phyloP scores from a whole-genome alignment of 1,140 invertebrate species.

The Drosophila lacertosa region DNA sequence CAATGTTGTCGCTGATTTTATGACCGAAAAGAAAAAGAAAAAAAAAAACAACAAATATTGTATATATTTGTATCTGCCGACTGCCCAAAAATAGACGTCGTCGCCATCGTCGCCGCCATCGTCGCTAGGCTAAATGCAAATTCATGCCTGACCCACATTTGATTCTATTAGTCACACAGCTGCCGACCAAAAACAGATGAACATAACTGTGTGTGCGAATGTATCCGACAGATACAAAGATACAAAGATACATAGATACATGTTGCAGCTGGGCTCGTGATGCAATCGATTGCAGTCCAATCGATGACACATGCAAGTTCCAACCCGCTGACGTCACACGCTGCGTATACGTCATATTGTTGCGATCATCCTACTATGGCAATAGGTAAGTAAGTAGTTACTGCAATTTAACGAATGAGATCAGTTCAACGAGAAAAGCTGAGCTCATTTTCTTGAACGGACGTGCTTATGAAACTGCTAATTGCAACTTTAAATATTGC shows the following conservation, averaged over 20 bases:
- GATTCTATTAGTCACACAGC: slow-evolving; percentile 73
- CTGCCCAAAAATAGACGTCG: slow-evolving; percentile 61
- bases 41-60: slow-evolving; percentile 57
- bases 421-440: slow-evolving; percentile 11
- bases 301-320: slow-evolving; percentile 68
- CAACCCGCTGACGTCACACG: slow-evolving; percentile 60
- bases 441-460: slow-evolving; percentile 14
- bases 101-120: slow-evolving; percentile 5
- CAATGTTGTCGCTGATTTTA: slow-evolving; percentile 74
- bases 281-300: slow-evolving; percentile 52
- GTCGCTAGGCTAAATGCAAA: slow-evolving; percentile 72
- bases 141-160: slow-evolving; percentile 79
- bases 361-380: too few relatives aligned
- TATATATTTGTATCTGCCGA: slow-evolving; percentile 47
- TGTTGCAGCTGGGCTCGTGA: slow-evolving; percentile 47
- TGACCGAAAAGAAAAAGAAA: slow-evolving; percentile 52
- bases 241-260: background rate
- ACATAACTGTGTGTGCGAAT: slow-evolving; percentile 11
- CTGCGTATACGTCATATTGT: slow-evolving; percentile 60
- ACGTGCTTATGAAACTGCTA: slow-evolving; percentile 8
- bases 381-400: too few relatives aligned
- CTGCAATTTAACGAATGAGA: slow-evolving; percentile 2
- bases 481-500: slow-evolving; percentile 18
- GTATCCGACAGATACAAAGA: slow-evolving; percentile 20
- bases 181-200: slow-evolving; percentile 36